phyloP scores from a whole-genome alignment of 2,888 invertebrate species.

The Atethmia centrago region DNA sequence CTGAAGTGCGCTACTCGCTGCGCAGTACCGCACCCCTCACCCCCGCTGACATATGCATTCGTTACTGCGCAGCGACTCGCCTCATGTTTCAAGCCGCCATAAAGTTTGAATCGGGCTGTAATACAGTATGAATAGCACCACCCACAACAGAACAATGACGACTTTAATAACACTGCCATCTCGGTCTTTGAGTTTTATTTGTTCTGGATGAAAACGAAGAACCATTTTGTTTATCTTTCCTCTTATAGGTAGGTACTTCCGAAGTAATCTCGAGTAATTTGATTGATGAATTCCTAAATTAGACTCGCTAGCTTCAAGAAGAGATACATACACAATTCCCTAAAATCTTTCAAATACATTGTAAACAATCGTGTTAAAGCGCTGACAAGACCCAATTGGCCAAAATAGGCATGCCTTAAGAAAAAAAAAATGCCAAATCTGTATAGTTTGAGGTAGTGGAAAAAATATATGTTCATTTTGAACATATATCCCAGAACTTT shows the following conservation, averaged over 20 bases:
- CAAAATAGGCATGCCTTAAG: too few relatives aligned
- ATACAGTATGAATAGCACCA: not conserved
- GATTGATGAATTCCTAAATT: not conserved
- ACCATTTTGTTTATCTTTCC: not conserved
- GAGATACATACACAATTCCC: not conserved
- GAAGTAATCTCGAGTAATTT: not conserved
- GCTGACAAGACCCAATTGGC: too few relatives aligned
- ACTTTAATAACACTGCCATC: not conserved
- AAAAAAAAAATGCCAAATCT: too few relatives aligned
- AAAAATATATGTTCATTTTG: too few relatives aligned
- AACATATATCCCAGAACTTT: too few relatives aligned
- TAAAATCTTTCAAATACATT: not conserved
- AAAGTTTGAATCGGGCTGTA: not conserved
- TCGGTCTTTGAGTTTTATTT: not conserved
- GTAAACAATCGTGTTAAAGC: not conserved
- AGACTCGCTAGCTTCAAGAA: not conserved
- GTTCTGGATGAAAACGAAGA: not conserved
- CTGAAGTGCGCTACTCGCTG: too few relatives aligned
- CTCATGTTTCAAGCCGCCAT: too few relatives aligned
- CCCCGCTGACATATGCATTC: too few relatives aligned
- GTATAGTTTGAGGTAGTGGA: too few relatives aligned
- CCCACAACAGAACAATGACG: not conserved
- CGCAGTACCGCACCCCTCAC: too few relatives aligned
- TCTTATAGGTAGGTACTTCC: too few relatives aligned
- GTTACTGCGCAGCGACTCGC: too few relatives aligned